These are phyloP conservation scores for Melanotaenia maccullochi DNA, from an alignment of 2,797 vertebrate species.

Conservation along the genomic window DNA sequence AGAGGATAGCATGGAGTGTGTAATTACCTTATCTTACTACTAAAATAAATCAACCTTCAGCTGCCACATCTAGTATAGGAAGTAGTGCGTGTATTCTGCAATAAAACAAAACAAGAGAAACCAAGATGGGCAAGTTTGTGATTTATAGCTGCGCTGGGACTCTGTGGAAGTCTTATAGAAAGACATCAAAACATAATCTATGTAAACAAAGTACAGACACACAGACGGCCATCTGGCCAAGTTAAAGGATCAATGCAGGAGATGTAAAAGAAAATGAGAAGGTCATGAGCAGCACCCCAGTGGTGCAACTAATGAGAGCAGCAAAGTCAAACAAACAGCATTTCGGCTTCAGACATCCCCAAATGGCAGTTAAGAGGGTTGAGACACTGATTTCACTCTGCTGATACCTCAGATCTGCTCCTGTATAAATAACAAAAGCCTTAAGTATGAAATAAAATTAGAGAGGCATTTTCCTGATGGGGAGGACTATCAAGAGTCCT, in stretches of 20 bases:
- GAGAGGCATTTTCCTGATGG: too few relatives aligned
- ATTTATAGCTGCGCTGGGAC: constrained; percentile 11
- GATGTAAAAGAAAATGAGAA: constrained; percentile 24
- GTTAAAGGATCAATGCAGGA: constrained; percentile 16
- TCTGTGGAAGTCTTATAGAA: not conserved
- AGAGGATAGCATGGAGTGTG: constrained; percentile 3
- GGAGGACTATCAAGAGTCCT: too few relatives aligned
- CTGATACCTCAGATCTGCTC: not conserved
- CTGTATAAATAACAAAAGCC: not conserved
- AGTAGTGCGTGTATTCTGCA: not conserved
- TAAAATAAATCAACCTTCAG: constrained; percentile 6
- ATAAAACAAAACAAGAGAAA: not conserved
- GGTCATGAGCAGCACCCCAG: constrained; percentile 23
- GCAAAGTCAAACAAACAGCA: constrained; percentile 39
- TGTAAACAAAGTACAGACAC: constrained; percentile 8
- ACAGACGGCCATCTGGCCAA: constrained; percentile 3
- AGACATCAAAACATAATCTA: not conserved
- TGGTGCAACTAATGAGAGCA: constrained; percentile 38
- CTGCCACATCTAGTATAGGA: not conserved
- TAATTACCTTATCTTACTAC: constrained; percentile 9
- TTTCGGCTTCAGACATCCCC: constrained; percentile 19
- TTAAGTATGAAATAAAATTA: too few relatives aligned
- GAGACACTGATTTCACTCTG: constrained; percentile 3
- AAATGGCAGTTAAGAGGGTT: constrained; percentile 14
- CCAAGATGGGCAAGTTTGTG: not conserved